Base-by-base conservation (phyloP, 53 echinoderm and acorn worm species). In the Stichopus horrens region DNA sequence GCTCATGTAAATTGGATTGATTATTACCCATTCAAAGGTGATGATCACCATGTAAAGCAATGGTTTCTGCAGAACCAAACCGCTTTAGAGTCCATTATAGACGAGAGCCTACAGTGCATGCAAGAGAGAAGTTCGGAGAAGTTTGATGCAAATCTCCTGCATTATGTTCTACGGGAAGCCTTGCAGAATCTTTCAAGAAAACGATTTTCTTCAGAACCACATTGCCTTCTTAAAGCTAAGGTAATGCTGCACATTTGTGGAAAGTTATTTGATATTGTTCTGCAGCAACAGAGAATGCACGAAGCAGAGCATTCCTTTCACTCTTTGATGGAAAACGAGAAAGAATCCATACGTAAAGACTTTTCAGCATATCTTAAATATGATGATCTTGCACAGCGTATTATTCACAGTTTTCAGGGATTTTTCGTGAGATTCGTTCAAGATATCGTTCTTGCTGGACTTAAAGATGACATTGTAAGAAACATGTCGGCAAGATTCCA, bases 171-270 rank as follows among this genome's bases (percentile, higher is more conserved):
- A n/a, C 55, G 80, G 10, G 21, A 57, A 6, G 58, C 58, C 20
- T 55, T 57, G 58, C 19, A 18, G 80, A 80, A 55, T 55, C 58
- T 53, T 6, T 55, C 80, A 6, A 55, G 16, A 37, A 11, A 55
- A 0, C 7, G 80, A 8, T 5, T 78, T 23, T 54, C 51, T 10
- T 23, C 78, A 10, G 78, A 78, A 6, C 79, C 79, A 4, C 18
- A 54, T 18, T 10, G 20, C 8, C 54, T 78, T 16, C 79, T 78
- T n/a, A 78, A 78, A 13, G 79, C 79, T 11, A 78, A 78, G 54
- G 56, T 78, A 5, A 54, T 78, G 56, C 79, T 78, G 10, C 54
- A 78, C 56, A 78, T 78, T 78, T 54, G 54, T 53, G 79, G 79
- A 13, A 78, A 78, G 54, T 54, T 54, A 54, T 78, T 78, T 78